A percentile compares a stretch with the other conserved stretches of the same genome.
Evolutionary conservation across 2,113 vertebrate species (phyloP).

Genomic region (Suricata suricatta): DNA sequence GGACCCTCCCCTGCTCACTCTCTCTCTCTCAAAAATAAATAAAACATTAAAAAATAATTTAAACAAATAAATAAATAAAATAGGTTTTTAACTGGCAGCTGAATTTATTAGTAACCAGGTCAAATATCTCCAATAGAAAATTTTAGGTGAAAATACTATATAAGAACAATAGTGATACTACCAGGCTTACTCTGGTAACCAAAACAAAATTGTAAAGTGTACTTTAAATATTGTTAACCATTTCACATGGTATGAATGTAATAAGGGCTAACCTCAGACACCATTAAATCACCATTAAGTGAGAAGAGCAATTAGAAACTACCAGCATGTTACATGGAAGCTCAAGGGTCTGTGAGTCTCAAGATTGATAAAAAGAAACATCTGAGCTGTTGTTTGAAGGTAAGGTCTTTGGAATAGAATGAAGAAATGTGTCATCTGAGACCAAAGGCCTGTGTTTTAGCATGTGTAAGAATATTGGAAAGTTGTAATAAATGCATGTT

Average conservation of each 20-base stretch:
- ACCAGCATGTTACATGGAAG: not conserved
- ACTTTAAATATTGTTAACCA: not conserved
- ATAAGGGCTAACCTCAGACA: not conserved
- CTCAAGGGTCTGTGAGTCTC: not conserved
- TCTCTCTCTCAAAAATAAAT: too few relatives aligned
- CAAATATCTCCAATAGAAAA: not conserved
- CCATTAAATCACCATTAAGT: not conserved
- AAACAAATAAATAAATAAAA: not conserved
- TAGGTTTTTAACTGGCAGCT: not conserved
- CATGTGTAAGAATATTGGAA: not conserved
- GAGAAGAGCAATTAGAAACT: not conserved
- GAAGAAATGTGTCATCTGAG: not conserved
- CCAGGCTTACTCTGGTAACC: not conserved
- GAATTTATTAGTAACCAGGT: not conserved
- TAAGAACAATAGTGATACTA: not conserved
- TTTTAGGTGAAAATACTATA: not conserved
- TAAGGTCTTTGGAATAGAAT: not conserved
- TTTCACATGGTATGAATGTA: not conserved
- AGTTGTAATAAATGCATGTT: not conserved
- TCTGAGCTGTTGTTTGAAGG: not conserved
- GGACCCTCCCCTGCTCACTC: too few relatives aligned
- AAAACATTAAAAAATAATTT: too few relatives aligned
- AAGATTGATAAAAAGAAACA: not conserved
- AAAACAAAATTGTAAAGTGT: not conserved
- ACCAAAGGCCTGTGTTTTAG: not conserved